phyloP scores from a whole-genome alignment of 2,113 vertebrate genomes.

The Oreochromis tanganicae region DNA sequence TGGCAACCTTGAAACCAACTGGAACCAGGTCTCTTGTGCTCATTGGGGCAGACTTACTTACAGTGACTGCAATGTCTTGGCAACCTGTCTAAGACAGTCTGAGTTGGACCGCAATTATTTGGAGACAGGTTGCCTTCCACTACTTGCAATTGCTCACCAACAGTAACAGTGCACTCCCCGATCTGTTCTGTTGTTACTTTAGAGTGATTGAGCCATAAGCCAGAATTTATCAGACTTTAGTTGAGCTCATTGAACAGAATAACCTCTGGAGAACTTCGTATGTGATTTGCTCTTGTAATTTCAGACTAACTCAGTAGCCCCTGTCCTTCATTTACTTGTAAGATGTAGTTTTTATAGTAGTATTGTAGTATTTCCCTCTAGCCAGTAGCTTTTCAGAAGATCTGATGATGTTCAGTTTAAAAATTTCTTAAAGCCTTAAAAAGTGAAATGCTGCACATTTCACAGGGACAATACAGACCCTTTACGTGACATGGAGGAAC shows the following conservation, averaged over 20 bases:
- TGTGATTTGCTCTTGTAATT: neutral
- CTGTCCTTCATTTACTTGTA: neutral
- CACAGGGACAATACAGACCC: no score
- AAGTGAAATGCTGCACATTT: neutral
- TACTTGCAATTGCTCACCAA: neutral
- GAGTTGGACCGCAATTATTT: neutral
- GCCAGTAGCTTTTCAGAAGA: neutral
- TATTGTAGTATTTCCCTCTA: neutral
- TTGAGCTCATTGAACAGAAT: neutral
- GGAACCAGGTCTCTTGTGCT: neutral
- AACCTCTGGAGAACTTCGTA: neutral
- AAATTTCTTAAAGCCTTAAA: neutral
- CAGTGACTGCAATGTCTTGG: neutral
- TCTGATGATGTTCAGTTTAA: neutral
- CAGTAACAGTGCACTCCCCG: neutral
- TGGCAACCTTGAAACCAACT: neutral
- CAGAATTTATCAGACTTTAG: neutral
- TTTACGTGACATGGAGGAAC: neutral
- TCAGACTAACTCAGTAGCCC: neutral
- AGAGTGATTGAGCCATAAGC: neutral
- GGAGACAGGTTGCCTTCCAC: neutral
- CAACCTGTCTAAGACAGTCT: neutral
- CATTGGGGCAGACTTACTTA: neutral
- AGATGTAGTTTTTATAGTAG: neutral
- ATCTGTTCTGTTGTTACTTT: neutral